Conservation (phyloP, 2,113 vertebrate species). For the Rhea pennata region DNA sequence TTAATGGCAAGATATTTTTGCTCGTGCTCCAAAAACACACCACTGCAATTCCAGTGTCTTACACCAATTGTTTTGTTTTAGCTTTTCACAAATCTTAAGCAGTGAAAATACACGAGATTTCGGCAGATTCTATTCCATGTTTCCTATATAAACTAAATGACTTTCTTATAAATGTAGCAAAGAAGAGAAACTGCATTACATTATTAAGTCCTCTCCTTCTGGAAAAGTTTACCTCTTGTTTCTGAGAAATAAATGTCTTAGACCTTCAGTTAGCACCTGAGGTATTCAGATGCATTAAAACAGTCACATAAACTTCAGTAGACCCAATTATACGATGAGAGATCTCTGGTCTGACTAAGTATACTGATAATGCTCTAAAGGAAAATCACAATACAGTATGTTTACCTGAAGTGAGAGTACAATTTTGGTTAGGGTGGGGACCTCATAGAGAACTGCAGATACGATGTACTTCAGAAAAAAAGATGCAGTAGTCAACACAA, state of each 20-base stretch:
- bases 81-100: background rate
- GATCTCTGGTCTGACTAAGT: background rate
- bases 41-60: conserved; percentile 5
- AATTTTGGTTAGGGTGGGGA: background rate
- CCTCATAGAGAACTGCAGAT: background rate
- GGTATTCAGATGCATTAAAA: background rate
- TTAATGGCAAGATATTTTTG: conserved; percentile 52
- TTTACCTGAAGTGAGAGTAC: background rate
- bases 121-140: background rate
- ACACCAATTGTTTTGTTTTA: conserved; percentile 15
- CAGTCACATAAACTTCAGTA: background rate
- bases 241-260: background rate
- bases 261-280: background rate
- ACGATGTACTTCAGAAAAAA: background rate
- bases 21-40: conserved; percentile 38
- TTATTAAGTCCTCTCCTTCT: background rate
- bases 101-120: conserved; percentile 1
- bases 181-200: background rate
- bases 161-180: background rate
- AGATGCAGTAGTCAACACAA: background rate
- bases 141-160: background rate
- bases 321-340: background rate
- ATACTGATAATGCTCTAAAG: background rate
- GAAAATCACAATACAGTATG: background rate
- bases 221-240: background rate